These are phyloP conservation scores for Caenorhabditis angaria DNA, from an alignment of 2,888 invertebrate species.

Conservation along the genomic window DNA sequence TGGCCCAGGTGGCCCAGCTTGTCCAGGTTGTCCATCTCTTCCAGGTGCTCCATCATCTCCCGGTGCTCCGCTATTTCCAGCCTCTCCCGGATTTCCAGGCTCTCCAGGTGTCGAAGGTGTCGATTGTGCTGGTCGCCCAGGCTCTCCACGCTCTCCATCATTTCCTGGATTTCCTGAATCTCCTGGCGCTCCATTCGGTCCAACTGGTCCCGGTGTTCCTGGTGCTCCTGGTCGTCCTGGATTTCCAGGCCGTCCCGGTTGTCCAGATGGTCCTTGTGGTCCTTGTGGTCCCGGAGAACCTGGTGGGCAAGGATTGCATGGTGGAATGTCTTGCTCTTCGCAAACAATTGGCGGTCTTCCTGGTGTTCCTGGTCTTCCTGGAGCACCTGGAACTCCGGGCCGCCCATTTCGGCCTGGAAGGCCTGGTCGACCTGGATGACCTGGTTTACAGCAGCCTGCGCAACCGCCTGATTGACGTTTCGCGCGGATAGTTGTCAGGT, in stretches of 20 bases:
- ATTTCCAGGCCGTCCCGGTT: slow-evolving; percentile 64
- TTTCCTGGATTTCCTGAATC: slow-evolving; percentile 59
- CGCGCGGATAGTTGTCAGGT: slow-evolving; percentile 49
- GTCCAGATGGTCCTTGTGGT: slow-evolving; percentile 58
- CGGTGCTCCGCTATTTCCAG: slow-evolving; percentile 58
- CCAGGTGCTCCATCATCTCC: slow-evolving; percentile 69
- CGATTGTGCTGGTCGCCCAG: slow-evolving; percentile 62
- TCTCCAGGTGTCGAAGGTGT: slow-evolving; percentile 69
- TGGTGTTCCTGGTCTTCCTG: slow-evolving; percentile 61
- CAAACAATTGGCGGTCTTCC: slow-evolving; percentile 70
- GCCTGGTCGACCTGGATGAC: slow-evolving; percentile 69
- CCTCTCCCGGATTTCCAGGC: slow-evolving; percentile 66
- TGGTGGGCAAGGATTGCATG: slow-evolving; percentile 71
- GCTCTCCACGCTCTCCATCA: slow-evolving; percentile 64
- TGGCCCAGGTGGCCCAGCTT: slow-evolving; percentile 62
- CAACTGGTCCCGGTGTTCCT: slow-evolving; percentile 61
- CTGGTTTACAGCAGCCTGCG: slow-evolving; percentile 70
- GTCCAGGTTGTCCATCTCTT: slow-evolving; percentile 65
- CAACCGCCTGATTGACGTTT: slow-evolving; percentile 65
- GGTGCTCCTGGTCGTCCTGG: slow-evolving; percentile 66
- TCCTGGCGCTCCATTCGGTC: slow-evolving; percentile 63
- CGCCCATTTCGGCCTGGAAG: slow-evolving; percentile 60
- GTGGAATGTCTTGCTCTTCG: slow-evolving; percentile 71
- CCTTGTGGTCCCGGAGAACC: slow-evolving; percentile 67
- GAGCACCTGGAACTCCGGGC: slow-evolving; percentile 65